Evolutionary conservation across 2,888 invertebrate genomes (phyloP).

Genomic region (Toxonevra muliebris): DNA sequence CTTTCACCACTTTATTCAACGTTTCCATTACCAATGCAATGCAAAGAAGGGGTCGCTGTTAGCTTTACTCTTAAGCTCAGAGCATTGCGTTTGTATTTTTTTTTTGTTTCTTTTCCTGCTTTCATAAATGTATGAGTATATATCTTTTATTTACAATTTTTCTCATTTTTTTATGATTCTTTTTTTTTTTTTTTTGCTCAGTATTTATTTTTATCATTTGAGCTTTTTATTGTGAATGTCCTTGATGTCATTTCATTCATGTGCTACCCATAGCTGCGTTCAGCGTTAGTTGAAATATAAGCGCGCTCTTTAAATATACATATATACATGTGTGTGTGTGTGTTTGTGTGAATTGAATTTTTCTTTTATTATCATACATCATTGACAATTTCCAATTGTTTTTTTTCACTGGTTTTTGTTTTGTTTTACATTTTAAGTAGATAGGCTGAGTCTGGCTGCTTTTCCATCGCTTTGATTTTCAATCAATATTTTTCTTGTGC

Average conservation of each 20-base stretch:
- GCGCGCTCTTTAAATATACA: background rate
- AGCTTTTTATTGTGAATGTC: constrained; percentile 26
- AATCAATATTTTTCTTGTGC: background rate
- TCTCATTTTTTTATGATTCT: constrained; percentile 5
- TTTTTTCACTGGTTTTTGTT: constrained; percentile 8
- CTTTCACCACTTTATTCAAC: no score
- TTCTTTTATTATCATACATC: background rate
- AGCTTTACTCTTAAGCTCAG: no score
- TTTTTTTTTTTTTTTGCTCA: constrained; percentile 18
- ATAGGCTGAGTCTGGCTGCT: no score
- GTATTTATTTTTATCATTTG: constrained; percentile 28
- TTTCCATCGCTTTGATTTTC: no score
- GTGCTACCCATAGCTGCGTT: background rate
- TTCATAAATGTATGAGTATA: no score
- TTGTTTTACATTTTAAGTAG: no score
- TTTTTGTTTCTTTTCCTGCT: no score
- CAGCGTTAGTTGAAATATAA: background rate
- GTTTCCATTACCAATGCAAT: no score
- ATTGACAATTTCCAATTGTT: constrained; percentile 1
- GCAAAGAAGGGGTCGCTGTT: no score
- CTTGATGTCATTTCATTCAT: background rate
- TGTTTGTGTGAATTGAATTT: no score
- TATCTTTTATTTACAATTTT: no score
- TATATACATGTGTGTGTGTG: background rate
- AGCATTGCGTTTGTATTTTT: no score